Conservation (phyloP, 2,888 invertebrate species). For the Mesoligia furuncula region DNA sequence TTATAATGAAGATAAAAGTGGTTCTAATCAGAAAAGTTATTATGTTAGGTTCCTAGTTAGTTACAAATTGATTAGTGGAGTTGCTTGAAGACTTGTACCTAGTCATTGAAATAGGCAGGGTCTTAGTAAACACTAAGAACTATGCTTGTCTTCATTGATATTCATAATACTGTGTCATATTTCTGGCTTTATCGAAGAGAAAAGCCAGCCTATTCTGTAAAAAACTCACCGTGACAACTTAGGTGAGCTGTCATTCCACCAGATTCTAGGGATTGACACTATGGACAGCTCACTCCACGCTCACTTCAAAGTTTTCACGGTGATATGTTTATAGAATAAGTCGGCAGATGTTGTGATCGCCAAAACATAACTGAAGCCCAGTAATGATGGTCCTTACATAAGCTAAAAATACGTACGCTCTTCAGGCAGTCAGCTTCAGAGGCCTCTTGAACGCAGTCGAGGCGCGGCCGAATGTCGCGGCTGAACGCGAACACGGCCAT, state of each 20-base stretch:
- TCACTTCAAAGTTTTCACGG: neutral
- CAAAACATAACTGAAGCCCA: constrained; percentile 2
- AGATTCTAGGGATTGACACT: no score
- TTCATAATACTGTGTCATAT: neutral
- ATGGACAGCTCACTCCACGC: neutral
- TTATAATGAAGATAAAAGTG: neutral
- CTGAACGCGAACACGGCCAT: constrained; percentile 94
- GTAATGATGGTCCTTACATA: constrained; percentile 22
- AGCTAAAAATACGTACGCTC: constrained; percentile 80
- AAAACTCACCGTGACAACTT: no score
- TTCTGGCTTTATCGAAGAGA: neutral
- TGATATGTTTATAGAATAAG: neutral
- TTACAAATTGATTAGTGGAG: neutral
- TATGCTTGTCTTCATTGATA: constrained; percentile 2
- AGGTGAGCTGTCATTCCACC: no score
- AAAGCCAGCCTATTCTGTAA: no score
- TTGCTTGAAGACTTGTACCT: no score
- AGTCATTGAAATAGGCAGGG: neutral
- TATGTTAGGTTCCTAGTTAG: neutral
- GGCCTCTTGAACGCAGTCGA: constrained; percentile 93
- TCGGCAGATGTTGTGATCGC: neutral
- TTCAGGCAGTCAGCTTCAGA: constrained; percentile 92
- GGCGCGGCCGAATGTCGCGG: constrained; percentile 94
- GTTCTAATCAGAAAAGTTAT: no score
- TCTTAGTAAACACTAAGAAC: neutral